These are phyloP conservation scores for Hanleya hanleyi DNA, from an alignment of 2,888 invertebrate species.

Conservation along the genomic window DNA sequence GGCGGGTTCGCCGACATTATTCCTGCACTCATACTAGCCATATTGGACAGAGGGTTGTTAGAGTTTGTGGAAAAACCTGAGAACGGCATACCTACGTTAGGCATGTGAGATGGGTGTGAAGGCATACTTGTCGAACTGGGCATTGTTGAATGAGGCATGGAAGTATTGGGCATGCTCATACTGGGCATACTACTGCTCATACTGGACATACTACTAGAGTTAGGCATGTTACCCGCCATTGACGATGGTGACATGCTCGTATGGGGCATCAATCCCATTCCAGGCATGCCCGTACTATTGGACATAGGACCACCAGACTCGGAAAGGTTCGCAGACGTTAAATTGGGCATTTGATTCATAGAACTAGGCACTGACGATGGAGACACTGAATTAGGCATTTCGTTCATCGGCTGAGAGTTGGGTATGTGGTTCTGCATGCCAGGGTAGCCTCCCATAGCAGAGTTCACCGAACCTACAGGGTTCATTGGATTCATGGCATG, in stretches of 20 bases:
- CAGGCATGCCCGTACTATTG: neutral
- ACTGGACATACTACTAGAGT: conserved; percentile 28
- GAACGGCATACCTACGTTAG: conserved; percentile 3
- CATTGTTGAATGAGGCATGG: conserved; percentile 1
- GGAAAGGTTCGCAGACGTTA: too few species aligned
- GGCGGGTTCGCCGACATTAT: conserved; percentile 1
- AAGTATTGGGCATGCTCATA: conserved; percentile 6
- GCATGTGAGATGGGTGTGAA: neutral
- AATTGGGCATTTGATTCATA: conserved; percentile 39
- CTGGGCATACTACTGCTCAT: conserved; percentile 18
- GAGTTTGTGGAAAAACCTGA: conserved; percentile 10
- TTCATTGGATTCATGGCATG: conserved; percentile 45
- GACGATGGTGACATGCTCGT: conserved; percentile 40
- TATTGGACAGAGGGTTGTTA: conserved; percentile 1
- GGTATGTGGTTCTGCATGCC: conserved; percentile 30
- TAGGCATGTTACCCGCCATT: conserved; percentile 49
- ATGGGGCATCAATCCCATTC: conserved; percentile 16
- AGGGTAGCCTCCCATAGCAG: neutral
- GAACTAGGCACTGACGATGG: conserved; percentile 55
- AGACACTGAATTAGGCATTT: conserved; percentile 20
- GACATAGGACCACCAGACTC: neutral
- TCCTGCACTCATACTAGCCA: conserved; percentile 5
- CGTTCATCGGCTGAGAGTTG: conserved; percentile 44
- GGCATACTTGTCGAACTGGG: neutral
- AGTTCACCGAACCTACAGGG: conserved; percentile 42